Conservation (phyloP, 2,113 vertebrate species). For the Cyphomyrus discorhynchus region DNA sequence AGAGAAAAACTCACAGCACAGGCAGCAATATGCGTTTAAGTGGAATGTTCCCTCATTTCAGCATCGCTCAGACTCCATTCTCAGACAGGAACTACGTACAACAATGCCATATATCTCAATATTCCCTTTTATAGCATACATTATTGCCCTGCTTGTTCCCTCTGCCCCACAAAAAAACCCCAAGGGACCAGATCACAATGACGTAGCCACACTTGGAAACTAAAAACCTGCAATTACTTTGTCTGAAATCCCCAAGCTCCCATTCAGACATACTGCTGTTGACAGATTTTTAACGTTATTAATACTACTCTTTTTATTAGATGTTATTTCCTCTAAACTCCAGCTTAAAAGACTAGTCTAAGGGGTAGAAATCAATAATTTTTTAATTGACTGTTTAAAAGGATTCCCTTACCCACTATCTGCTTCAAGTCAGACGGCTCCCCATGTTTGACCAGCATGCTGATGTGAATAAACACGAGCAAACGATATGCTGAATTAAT, state of each 20-base stretch:
- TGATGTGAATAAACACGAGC: neutral
- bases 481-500: neutral
- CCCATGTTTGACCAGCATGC: neutral
- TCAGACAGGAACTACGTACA: neutral
- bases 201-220: slow-evolving; percentile 15
- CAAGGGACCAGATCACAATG: neutral
- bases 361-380: neutral
- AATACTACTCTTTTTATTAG: slow-evolving; percentile 9
- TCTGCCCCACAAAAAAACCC: slow-evolving; percentile 2
- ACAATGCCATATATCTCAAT: neutral
- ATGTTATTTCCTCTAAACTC: slow-evolving; percentile 5
- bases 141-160: neutral
- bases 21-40: neutral
- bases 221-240: slow-evolving; percentile 23
- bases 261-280: neutral
- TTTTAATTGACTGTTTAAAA: slow-evolving; percentile 1
- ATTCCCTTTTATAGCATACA: neutral
- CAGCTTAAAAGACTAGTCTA: neutral
- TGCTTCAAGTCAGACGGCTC: neutral
- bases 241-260: slow-evolving; percentile 6
- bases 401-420: neutral
- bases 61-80: neutral
- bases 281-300: slow-evolving; percentile 16
- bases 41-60: neutral
- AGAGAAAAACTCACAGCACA: neutral